Evolutionary conservation across 2,797 vertebrate species (phyloP).

Genomic region (Dipus sagitta): DNA sequence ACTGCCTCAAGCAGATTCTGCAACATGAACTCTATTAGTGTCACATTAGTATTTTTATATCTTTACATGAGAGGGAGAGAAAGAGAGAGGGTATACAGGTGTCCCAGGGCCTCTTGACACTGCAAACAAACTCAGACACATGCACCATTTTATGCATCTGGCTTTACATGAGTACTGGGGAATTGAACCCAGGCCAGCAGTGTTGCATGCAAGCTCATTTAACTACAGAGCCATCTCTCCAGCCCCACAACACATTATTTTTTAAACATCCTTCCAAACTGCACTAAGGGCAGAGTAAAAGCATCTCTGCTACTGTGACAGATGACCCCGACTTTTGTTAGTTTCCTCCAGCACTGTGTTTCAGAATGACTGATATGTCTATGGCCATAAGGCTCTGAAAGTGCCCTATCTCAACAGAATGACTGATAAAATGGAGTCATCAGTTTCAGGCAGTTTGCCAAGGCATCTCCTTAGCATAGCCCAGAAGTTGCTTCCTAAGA

Average conservation of each 20-base stretch:
- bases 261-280: background rate
- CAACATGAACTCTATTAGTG: background rate
- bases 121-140: too few relatives aligned
- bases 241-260: background rate
- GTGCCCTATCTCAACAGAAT: too few relatives aligned
- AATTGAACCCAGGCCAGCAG: too few relatives aligned
- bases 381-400: too few relatives aligned
- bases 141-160: too few relatives aligned
- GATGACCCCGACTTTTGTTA: slow-evolving; percentile 26
- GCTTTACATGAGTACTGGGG: too few relatives aligned
- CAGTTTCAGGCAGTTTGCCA: slow-evolving; percentile 39
- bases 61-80: too few relatives aligned
- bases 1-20: background rate
- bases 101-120: too few relatives aligned
- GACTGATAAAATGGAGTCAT: background rate
- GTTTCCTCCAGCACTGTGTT: background rate
- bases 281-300: background rate
- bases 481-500: slow-evolving; percentile 6
- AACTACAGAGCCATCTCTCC: too few relatives aligned
- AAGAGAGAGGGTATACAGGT: too few relatives aligned
- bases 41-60: too few relatives aligned
- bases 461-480: background rate
- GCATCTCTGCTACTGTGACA: background rate
- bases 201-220: too few relatives aligned
- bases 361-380: background rate